phyloP scores from a whole-genome alignment of 2,113 vertebrate genomes.

The Tyrannus savana region DNA sequence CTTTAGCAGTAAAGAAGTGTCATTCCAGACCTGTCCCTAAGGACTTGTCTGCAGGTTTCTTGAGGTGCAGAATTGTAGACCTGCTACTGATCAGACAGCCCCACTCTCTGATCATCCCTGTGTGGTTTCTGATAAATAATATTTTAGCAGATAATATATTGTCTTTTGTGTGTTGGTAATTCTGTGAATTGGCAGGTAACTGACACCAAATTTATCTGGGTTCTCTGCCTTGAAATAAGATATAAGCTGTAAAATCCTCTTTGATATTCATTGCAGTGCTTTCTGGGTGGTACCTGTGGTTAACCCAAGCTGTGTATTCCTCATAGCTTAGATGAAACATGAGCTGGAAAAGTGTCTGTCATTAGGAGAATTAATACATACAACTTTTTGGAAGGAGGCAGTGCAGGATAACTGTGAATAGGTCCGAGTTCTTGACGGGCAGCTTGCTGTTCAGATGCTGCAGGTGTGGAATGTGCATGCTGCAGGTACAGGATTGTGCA shows the following conservation, averaged over 20 bases:
- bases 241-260: neutral
- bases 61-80: neutral
- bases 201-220: neutral
- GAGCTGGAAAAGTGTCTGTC: neutral
- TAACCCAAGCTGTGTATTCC: neutral
- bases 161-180: neutral
- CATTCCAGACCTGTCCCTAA: neutral
- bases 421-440: neutral
- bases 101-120: neutral
- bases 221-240: slow-evolving; percentile 5
- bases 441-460: neutral
- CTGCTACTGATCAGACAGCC: neutral
- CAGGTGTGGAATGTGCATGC: neutral
- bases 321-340: neutral
- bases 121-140: neutral
- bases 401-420: neutral
- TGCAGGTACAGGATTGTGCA: neutral
- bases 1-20: neutral
- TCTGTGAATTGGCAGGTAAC: slow-evolving; percentile 43
- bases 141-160: slow-evolving; percentile 13
- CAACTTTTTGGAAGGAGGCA: neutral
- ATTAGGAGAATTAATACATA: neutral
- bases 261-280: slow-evolving; percentile 20
- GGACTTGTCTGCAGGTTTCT: neutral
- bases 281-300: neutral